phyloP scores from a whole-genome alignment of 2,888 invertebrate genomes.

The Blastobasis lacticolella region DNA sequence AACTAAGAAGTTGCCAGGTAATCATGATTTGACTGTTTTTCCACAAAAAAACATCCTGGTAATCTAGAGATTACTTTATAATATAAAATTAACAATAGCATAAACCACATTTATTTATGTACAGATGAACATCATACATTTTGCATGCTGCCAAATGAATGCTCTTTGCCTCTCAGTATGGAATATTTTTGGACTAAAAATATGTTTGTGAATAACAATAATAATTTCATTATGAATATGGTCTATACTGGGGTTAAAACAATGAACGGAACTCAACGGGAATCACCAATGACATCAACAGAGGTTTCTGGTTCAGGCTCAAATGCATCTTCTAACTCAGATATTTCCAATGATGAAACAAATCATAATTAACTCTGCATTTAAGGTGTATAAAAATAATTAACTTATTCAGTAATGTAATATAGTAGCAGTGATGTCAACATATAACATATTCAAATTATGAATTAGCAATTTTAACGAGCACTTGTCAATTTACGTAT shows the following conservation, averaged over 20 bases:
- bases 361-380: no score
- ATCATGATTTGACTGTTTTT: constrained; percentile 20
- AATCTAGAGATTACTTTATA: no score
- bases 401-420: no score
- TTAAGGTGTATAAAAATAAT: no score
- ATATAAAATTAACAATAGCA: no score
- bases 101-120: constrained; percentile 23
- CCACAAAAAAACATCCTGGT: no score
- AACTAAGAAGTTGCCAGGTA: constrained; percentile 96
- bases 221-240: constrained; percentile 5
- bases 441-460: no score
- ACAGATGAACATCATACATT: constrained; percentile 38
- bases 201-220: constrained; percentile 21
- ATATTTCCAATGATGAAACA: not conserved
- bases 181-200: constrained; percentile 31
- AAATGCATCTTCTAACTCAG: constrained; percentile 13
- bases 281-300: constrained; percentile 14
- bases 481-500: no score
- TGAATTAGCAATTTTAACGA: no score
- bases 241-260: constrained; percentile 16
- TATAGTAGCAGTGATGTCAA: no score
- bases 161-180: constrained; percentile 33
- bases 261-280: constrained; percentile 19
- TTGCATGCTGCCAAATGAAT: constrained; percentile 48
- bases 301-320: constrained; percentile 10